Conservation (phyloP, 92 coral and sea anemone species). For the Montipora capitata region DNA sequence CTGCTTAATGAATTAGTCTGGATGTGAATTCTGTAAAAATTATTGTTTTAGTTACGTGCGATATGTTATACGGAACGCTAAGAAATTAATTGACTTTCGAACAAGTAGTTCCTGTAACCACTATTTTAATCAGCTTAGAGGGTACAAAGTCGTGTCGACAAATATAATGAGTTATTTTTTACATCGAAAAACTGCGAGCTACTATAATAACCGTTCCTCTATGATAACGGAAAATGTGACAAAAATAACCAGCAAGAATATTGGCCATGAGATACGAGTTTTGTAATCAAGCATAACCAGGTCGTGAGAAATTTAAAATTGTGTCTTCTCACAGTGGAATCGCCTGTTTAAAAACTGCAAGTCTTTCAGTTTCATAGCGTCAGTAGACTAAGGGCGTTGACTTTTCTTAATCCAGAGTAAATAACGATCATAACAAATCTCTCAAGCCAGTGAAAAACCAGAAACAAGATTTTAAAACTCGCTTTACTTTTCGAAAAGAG, state of each 20-base stretch:
- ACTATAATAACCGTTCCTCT: not conserved
- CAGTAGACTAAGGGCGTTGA: not conserved
- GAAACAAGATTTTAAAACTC: not conserved
- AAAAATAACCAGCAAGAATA: slow-evolving; percentile 12
- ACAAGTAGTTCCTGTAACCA: not conserved
- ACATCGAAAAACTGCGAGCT: slow-evolving; percentile 4
- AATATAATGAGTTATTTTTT: slow-evolving; percentile 1
- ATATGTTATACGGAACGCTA: not conserved
- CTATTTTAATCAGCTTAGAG: not conserved
- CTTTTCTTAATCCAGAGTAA: not conserved
- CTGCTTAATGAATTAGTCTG: not conserved
- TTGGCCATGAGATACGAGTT: slow-evolving; percentile 10
- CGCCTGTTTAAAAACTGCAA: not conserved
- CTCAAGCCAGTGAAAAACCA: not conserved
- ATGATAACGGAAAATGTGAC: not conserved
- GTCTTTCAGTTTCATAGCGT: no score
- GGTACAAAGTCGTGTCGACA: not conserved
- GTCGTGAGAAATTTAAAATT: slow-evolving; percentile 18
- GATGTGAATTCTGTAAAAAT: no score
- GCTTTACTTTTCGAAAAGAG: not conserved
- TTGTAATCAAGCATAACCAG: not conserved
- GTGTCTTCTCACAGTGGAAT: not conserved
- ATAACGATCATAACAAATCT: not conserved
- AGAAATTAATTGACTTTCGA: not conserved
- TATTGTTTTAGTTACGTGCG: not conserved